Conservation (phyloP, 2,797 vertebrate species). For the Pangasius djambal region DNA sequence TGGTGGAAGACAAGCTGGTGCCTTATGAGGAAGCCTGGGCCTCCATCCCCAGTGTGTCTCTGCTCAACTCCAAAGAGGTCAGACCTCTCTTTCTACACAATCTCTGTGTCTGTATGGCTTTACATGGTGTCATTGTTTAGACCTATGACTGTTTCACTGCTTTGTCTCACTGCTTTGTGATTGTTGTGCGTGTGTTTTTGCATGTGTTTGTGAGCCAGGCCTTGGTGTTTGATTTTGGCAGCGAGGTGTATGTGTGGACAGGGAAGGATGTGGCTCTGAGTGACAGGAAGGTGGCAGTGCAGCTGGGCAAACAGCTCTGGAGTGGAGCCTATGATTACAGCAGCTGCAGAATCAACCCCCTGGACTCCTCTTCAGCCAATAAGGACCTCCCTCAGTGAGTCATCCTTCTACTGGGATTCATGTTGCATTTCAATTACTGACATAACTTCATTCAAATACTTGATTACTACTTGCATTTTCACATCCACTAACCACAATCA, state of each 20-base stretch:
- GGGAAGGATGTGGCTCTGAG: conserved; percentile 80
- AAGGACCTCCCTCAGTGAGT: conserved; percentile 73
- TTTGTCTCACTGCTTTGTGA: neutral
- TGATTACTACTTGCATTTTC: conserved; percentile 9
- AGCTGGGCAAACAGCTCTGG: conserved; percentile 81
- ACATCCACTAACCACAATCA: neutral
- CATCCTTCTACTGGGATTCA: neutral
- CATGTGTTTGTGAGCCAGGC: conserved; percentile 65
- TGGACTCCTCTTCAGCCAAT: conserved; percentile 71
- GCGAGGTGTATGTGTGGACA: conserved; percentile 82
- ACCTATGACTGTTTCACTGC: neutral
- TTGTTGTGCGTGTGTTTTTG: conserved; percentile 9
- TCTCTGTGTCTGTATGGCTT: neutral
- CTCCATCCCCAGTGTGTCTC: conserved; percentile 76
- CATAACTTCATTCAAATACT: conserved; percentile 3
- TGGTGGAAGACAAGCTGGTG: conserved; percentile 79
- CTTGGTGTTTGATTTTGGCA: conserved; percentile 82
- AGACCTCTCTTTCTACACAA: conserved; percentile 15
- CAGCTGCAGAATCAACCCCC: conserved; percentile 77
- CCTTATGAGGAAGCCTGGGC: conserved; percentile 81
- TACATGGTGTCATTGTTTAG: neutral
- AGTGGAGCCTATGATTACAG: conserved; percentile 77
- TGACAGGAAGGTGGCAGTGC: conserved; percentile 80
- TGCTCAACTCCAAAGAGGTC: conserved; percentile 82
- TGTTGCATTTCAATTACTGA: neutral